Conservation (phyloP, 2,797 vertebrate genomes). For the Myripristis murdjan region DNA sequence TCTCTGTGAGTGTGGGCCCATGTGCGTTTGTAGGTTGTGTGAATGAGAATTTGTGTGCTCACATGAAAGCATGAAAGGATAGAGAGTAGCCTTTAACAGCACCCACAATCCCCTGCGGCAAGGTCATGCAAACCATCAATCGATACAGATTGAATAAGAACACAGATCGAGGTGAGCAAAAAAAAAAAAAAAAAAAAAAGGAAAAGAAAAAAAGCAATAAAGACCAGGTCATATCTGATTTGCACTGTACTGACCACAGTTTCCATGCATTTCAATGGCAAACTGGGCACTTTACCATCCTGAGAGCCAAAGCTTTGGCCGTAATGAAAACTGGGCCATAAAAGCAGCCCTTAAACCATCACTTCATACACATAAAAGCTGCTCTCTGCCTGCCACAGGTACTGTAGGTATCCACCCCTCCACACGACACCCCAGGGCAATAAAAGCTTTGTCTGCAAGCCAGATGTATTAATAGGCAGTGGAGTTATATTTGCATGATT, state of each 20-base stretch:
- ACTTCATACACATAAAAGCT: conserved; percentile 20
- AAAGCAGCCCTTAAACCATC: conserved; percentile 22
- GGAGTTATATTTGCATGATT: conserved; percentile 2
- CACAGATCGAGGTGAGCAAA: conserved; percentile 48
- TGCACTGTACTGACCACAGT: conserved; percentile 22
- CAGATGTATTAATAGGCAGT: conserved; percentile 11
- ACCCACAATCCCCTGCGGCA: conserved; percentile 71
- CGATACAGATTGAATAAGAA: conserved; percentile 72
- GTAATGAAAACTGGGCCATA: not conserved
- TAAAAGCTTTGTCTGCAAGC: conserved; percentile 22
- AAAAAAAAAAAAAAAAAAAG: conserved; percentile 16
- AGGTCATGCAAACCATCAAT: conserved; percentile 76
- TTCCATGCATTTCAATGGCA: conserved; percentile 14
- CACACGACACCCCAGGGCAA: conserved; percentile 21
- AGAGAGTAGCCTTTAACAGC: conserved; percentile 45
- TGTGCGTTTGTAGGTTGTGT: conserved; percentile 24
- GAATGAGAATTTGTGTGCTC: conserved; percentile 50
- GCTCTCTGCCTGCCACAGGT: conserved; percentile 52
- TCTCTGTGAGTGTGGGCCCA: not conserved
- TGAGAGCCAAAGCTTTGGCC: conserved; percentile 5
- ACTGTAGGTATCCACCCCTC: conserved; percentile 41
- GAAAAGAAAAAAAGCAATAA: conserved; percentile 22
- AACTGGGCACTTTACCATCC: conserved; percentile 23
- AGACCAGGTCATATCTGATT: conserved; percentile 28
- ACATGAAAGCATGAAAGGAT: conserved; percentile 56